A percentile compares a stretch with the other conserved stretches of the same genome.
Evolutionary conservation across 1,140 invertebrate genomes (phyloP).

Genomic region (Paracyclopina nana): DNA sequence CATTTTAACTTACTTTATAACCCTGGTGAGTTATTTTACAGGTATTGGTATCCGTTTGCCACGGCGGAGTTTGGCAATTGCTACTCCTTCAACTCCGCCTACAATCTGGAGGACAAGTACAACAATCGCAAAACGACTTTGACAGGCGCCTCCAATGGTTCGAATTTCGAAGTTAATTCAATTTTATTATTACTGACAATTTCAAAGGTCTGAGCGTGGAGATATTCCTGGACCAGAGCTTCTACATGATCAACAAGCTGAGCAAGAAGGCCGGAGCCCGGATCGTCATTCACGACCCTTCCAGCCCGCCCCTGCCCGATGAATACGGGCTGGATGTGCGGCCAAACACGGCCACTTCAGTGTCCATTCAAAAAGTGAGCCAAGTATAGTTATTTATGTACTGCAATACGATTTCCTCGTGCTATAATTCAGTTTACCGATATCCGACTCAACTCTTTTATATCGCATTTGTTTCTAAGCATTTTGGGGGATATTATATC

Average conservation of each 20-base stretch:
- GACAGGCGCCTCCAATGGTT: background rate
- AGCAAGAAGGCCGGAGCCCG: background rate
- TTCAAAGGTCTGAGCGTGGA: background rate
- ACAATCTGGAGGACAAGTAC: background rate
- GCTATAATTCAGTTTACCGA: no score
- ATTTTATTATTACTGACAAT: background rate
- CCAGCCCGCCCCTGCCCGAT: background rate
- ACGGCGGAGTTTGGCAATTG: background rate
- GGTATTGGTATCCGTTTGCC: background rate
- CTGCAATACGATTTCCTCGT: no score
- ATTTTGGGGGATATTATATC: no score
- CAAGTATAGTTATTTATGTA: background rate
- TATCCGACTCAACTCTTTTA: no score
- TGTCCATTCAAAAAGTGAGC: background rate
- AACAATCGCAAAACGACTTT: background rate
- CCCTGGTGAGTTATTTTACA: no score
- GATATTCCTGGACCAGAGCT: background rate
- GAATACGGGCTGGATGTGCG: background rate
- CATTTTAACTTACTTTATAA: no score
- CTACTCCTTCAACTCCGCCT: background rate
- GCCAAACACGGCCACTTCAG: background rate
- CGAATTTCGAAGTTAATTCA: background rate
- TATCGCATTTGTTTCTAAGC: no score
- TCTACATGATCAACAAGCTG: background rate
- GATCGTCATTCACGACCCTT: background rate